Conservation (phyloP, 2,888 invertebrate genomes). For the Bellardia pandia region DNA sequence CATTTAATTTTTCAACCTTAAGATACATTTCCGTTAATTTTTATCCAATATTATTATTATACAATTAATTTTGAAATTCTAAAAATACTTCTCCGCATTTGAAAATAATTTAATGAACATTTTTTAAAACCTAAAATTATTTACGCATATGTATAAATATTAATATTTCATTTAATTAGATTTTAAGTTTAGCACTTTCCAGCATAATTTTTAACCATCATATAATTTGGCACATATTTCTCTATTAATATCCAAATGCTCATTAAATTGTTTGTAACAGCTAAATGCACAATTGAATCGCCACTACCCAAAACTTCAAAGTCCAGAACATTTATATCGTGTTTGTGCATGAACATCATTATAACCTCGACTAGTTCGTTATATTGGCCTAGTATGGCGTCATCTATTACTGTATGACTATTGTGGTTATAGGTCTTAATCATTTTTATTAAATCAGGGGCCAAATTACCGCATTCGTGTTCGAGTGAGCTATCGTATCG, state of each 20-base stretch:
- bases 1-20: too few relatives aligned
- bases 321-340: constrained; percentile 38
- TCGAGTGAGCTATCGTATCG: too few relatives aligned
- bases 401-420: constrained; percentile 52
- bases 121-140: too few relatives aligned
- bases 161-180: too few relatives aligned
- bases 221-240: constrained; percentile 23
- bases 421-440: constrained; percentile 36
- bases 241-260: constrained; percentile 5
- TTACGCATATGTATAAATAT: too few relatives aligned
- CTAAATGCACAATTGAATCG: constrained; percentile 54
- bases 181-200: too few relatives aligned
- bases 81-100: too few relatives aligned
- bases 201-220: constrained; percentile 18
- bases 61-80: too few relatives aligned
- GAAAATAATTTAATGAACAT: too few relatives aligned
- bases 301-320: constrained; percentile 58
- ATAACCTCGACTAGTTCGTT: constrained; percentile 29
- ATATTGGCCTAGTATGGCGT: constrained; percentile 16
- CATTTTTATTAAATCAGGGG: constrained; percentile 39
- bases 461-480: too few relatives aligned
- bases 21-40: too few relatives aligned
- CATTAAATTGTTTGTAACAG: neutral
- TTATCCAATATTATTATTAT: too few relatives aligned
- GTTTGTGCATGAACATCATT: constrained; percentile 27